A percentile compares a stretch with the other conserved stretches of the same genome.
Conservation (phyloP, 2,888 invertebrate genomes). For the Pristionchus exspectatus region DNA sequence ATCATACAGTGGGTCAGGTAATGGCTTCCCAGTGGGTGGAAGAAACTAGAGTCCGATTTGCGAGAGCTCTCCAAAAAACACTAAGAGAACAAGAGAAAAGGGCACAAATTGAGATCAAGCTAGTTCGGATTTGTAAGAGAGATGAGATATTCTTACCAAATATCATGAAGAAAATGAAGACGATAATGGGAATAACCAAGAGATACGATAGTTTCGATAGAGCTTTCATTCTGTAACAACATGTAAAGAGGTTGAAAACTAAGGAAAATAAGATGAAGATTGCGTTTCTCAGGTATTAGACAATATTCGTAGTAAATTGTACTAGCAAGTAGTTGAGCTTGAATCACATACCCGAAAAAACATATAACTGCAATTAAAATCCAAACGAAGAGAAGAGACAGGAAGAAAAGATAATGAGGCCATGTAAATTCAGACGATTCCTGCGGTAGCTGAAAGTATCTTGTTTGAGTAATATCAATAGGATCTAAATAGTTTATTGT, state of each 20-base stretch:
- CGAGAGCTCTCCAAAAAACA: too few relatives aligned
- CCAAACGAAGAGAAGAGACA: constrained; percentile 25
- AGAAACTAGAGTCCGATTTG: too few relatives aligned
- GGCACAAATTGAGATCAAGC: too few relatives aligned
- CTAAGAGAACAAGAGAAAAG: too few relatives aligned
- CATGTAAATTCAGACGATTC: background rate
- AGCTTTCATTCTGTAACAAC: background rate
- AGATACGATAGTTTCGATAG: constrained; percentile 12
- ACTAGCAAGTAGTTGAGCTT: background rate
- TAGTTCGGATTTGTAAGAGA: too few relatives aligned
- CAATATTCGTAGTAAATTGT: background rate
- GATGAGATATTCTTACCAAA: background rate
- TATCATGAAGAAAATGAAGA: background rate
- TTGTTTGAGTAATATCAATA: too few relatives aligned
- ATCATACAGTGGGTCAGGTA: too few relatives aligned
- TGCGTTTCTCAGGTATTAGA: too few relatives aligned
- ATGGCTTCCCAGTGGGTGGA: too few relatives aligned
- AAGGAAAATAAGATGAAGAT: too few relatives aligned
- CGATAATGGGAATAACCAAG: background rate
- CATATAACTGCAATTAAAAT: background rate
- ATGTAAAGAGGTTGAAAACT: too few relatives aligned
- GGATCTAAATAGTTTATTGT: too few relatives aligned
- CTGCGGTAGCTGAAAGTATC: constrained; percentile 4
- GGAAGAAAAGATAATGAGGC: constrained; percentile 12
- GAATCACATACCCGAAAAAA: background rate